Percentiles rank a stretch among this genome's conserved stretches.
Evolutionary conservation across 2,888 invertebrate species (phyloP).

Genomic region (Formica aserva): DNA sequence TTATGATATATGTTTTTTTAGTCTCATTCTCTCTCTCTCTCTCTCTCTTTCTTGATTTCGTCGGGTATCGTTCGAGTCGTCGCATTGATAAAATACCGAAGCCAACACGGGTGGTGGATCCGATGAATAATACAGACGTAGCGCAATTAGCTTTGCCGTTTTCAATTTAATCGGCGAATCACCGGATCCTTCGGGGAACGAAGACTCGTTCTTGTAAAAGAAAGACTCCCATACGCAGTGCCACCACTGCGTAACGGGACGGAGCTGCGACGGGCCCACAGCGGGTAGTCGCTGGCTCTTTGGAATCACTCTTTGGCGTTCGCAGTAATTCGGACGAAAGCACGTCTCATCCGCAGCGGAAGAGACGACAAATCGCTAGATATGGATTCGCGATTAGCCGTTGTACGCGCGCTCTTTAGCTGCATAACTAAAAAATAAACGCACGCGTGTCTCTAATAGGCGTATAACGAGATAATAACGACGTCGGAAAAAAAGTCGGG

Average conservation of each 20-base stretch:
- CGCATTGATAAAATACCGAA: conserved; percentile 26
- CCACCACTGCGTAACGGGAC: conserved; percentile 53
- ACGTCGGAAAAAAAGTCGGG: neutral
- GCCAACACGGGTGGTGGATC: conserved; percentile 62
- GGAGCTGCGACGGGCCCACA: conserved; percentile 55
- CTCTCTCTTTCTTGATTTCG: conserved; percentile 8
- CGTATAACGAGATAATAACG: conserved; percentile 36
- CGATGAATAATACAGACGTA: conserved; percentile 84
- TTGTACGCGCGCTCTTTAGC: too few species aligned
- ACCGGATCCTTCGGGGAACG: conserved; percentile 84
- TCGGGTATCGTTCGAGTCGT: neutral
- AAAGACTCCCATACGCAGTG: conserved; percentile 70
- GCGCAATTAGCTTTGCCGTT: conserved; percentile 84
- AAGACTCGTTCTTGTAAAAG: conserved; percentile 69
- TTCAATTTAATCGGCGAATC: conserved; percentile 85
- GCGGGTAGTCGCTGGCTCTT: conserved; percentile 64
- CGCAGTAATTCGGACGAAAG: conserved; percentile 16
- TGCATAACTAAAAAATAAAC: conserved; percentile 5
- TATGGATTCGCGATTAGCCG: neutral
- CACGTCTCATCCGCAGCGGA: neutral
- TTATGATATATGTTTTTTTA: neutral
- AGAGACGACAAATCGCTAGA: neutral
- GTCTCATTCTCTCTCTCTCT: neutral
- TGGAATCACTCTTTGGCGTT: conserved; percentile 20
- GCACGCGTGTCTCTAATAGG: neutral